A percentile compares a stretch with the other conserved stretches of the same genome.
These are phyloP conservation scores for Parnassius apollo DNA, from an alignment of 2,888 invertebrate genomes.

Conservation along the genomic window DNA sequence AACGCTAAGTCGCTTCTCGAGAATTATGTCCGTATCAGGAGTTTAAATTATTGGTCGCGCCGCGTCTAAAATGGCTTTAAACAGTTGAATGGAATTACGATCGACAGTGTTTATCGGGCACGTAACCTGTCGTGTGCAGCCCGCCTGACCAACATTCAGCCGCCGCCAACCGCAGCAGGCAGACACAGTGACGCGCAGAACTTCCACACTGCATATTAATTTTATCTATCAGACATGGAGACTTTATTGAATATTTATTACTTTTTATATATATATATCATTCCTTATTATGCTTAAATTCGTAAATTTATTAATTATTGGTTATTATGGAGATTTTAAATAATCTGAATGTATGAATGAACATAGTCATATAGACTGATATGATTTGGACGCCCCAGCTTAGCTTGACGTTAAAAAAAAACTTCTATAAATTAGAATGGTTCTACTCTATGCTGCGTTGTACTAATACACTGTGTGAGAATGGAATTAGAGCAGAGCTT, in stretches of 20 bases:
- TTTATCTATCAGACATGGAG: not conserved
- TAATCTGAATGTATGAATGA: not conserved
- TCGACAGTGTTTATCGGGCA: constrained; percentile 50
- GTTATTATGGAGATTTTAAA: not conserved
- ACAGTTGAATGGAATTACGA: constrained; percentile 52
- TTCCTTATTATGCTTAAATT: too few species aligned
- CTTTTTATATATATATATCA: too few species aligned
- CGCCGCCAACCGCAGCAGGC: constrained; percentile 24
- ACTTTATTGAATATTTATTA: too few species aligned
- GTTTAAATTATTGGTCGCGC: constrained; percentile 48
- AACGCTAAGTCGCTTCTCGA: constrained; percentile 56
- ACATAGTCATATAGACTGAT: not conserved
- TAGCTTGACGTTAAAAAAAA: too few species aligned
- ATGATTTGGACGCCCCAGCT: too few species aligned
- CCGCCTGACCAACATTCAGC: constrained; percentile 51
- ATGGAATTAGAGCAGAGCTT: too few species aligned
- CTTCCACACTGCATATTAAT: constrained; percentile 22
- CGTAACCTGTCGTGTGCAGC: constrained; percentile 50
- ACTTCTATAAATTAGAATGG: too few species aligned
- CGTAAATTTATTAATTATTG: not conserved
- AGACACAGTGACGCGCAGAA: constrained; percentile 30
- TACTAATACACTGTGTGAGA: too few species aligned
- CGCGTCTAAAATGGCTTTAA: constrained; percentile 52
- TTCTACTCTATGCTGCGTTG: too few species aligned
- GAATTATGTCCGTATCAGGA: constrained; percentile 51